Evolutionary conservation across 2,797 vertebrate species (phyloP), one percentile per base, ranked within the genome.

Genomic region (Liasis olivaceus): DNA sequence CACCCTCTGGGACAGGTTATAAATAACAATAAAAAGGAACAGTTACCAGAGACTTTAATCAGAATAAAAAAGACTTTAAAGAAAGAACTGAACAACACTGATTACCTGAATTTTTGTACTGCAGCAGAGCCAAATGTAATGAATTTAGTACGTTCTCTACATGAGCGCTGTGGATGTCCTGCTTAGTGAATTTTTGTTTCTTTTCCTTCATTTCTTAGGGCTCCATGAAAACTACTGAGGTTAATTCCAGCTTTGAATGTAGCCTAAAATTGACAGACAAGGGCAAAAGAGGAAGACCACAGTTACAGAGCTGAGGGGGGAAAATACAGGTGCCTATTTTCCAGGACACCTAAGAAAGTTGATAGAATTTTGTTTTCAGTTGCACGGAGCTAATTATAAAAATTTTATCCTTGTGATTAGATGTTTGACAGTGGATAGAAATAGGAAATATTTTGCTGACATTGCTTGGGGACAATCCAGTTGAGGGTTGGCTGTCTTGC

Each of bases 11-110:
- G 96, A 97, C 95, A 87, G 95, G 94, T 96, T 96, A 95, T 96
- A 97, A 97, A 97, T 96, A 97, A 96, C 96, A 95, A 94, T 93
- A 95, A 96, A 92, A 28, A 36, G 86, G 56, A 92, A 91, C 4
- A 93, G 91, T 96, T 95, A 95, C 94, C 95, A 95, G 95, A 95
- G 96, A 92, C 22, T 89, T 92, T 86, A 93, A 96, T 95, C 47
- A 6, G 92, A 95, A 95, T 62, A 95, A 91, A 94, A 92, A 95
- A 95, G 94, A 93, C 56, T 91, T 64, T 93, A 93, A 92, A 95
- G 95, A 81, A 69, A 17, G 14, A 20, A 31, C 2, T 13, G 5
- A 15, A 13, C 9, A 11, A 94, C 94, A 95, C 92, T 92, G 95
- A 92, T 92, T 92, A 95, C 94, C 95, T 90, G 94, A 81, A 0